Evolutionary conservation across 2,888 invertebrate species (phyloP), one percentile per base, ranked within the genome.

Genomic region (Drosophila borborema): DNA sequence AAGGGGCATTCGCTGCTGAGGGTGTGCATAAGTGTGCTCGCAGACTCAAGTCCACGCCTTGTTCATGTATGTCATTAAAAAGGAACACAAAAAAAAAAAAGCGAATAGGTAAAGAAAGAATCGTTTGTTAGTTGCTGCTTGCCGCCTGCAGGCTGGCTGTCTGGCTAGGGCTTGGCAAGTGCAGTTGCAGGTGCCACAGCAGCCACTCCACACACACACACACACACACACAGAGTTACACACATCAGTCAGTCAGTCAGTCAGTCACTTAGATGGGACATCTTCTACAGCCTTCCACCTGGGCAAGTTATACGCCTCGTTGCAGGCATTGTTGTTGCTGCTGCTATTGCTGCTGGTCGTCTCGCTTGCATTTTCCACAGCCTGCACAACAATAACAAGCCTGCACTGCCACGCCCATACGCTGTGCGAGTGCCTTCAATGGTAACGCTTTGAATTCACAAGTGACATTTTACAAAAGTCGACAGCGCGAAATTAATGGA

Each of bases 401-500:
- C 34, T 46, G 40, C 43, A 14, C 51, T 59, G 62, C 56, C 66
- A 63, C 74, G 62, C 58, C 74, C 55, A 51, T 51, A 51, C 14
- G 51, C 46, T 46, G 43, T 46, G 46, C 46, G 59, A 34, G 18
- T 36, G 23, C 40, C 46, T 54, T 54, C 66, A 62, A 66, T 55
- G 73, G 34, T 14, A 40, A 55, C 72, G 49, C 75, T 83, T 81
- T 75, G 83, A 82, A 82, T 82, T 73, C 77, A 66, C 77, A 76
- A 77, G 86, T 70, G 84, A 87, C 84, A 84, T 89, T 86, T 86
- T 67, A 77, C 81, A 73, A 89, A 83, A 89, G 74, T 89, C 82
- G 86, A 84, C 89, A 86, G 84, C 84, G 77, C 77, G 80, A 86
- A 86, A 89, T 86, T 89, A 86, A 86, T 86, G 86, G 82, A 86